Evolutionary conservation across 2,113 vertebrate species (phyloP), one percentile per base, ranked within the genome.

Genomic region (Zosterops hypoxanthus): DNA sequence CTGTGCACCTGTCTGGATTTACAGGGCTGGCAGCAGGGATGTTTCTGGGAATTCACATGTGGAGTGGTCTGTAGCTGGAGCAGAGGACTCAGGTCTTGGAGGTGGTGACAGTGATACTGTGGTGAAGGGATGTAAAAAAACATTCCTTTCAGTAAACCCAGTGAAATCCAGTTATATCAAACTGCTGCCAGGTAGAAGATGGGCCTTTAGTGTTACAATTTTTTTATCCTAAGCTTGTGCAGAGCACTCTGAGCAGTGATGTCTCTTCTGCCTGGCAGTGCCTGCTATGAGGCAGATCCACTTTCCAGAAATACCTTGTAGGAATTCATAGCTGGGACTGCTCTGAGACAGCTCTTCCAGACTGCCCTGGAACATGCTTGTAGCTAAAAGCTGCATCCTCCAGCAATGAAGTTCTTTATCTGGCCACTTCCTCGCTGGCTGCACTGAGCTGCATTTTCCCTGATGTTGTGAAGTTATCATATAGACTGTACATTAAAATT

Each of bases 401-500:
- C 66, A 86, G 55, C 80, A 91, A 8, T 31, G 20, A 46, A 42
- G 60, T 88, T 82, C 33, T 68, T 91, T 80, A 18, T 61, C 55
- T 55, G 66, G 29, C 78, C 68, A 42, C 79, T 81, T 90, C 81
- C 77, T 61, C 17, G 33, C 82, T 73, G 36, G 59, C 56, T 83
- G 39, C 57, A 36, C n/a, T n/a, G 91, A 77, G 20, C 16, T 81
- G 85, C 78, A 9, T 86, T 93, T 86, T 86, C 85, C 77, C 76
- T 88, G 92, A 41, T 90, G 79, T 50, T 83, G 79, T 87, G 86
- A 82, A 89, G 78, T 36, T 95, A 53, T 21, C 1, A 0, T 91
- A 89, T 91, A 82, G 93, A 79, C 91, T 84, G 80, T 88, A 64
- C 93, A 96, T 94, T 96, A 94, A 36, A 75, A 90, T 49, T 71